A percentile compares a stretch with the other conserved stretches of the same genome.
Evolutionary conservation across 1,140 invertebrate genomes (phyloP).

Genomic region (Stenopsyche tienmushanensis): DNA sequence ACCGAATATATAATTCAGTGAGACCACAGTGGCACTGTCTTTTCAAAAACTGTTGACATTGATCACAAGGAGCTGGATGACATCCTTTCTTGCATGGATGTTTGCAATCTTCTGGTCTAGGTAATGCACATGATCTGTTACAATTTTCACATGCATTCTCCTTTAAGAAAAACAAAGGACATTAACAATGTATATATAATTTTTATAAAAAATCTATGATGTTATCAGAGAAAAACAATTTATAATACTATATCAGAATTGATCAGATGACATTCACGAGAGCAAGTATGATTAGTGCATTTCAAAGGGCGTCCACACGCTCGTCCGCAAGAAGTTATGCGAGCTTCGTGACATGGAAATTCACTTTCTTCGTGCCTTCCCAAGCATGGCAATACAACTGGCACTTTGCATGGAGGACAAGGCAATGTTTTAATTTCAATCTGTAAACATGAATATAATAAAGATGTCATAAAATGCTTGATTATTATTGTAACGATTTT

Average conservation of each 20-base stretch:
- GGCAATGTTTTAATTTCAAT: constrained; percentile 67
- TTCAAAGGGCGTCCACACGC: constrained; percentile 66
- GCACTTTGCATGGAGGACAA: constrained; percentile 71
- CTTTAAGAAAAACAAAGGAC: not conserved
- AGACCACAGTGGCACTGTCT: constrained; percentile 79
- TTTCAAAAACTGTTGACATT: constrained; percentile 72
- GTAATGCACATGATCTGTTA: constrained; percentile 65
- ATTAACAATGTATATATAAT: not conserved
- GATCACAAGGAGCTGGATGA: constrained; percentile 69
- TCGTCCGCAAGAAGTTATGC: constrained; percentile 70
- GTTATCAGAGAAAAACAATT: not conserved
- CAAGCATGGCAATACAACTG: constrained; percentile 73
- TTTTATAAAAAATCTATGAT: not conserved
- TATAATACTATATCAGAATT: constrained; percentile 42
- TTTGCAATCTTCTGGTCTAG: constrained; percentile 72
- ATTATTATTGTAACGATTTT: not conserved
- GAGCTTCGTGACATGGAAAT: constrained; percentile 74
- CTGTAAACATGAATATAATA: constrained; percentile 41
- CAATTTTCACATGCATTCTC: constrained; percentile 66
- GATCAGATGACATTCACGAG: constrained; percentile 68
- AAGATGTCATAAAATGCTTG: not conserved
- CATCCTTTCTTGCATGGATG: constrained; percentile 77
- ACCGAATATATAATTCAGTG: constrained; percentile 71
- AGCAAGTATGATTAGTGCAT: constrained; percentile 82
- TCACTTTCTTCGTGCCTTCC: constrained; percentile 78